Evolutionary conservation across 2,113 vertebrate genomes (phyloP), one percentile per base, ranked within the genome.

Genomic region (Desmodus rotundus): DNA sequence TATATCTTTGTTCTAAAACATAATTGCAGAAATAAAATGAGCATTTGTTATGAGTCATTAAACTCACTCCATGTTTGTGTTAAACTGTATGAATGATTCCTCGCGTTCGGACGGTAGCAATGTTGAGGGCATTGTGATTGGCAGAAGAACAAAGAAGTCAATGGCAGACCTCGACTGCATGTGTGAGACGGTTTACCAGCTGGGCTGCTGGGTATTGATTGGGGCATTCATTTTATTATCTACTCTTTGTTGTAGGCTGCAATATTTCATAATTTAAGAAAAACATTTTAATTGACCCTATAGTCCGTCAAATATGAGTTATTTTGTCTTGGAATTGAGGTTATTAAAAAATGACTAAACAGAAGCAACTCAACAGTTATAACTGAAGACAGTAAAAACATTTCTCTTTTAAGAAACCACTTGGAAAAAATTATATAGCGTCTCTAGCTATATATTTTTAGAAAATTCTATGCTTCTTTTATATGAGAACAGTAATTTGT

Each of bases 1-100:
- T 91, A 13, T 41, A 68, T 54, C 4, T 87, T 96, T 56, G 5
- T 88, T 78, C 20, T 87, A 87, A 89, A 96, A 67, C 0, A 72
- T 9, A 67, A 58, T 47, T 87, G n/a, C 11, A 73, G 24, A 93
- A 94, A n/a, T 87, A 52, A 83, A 93, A 50, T 43, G 11, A 74
- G 26, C 5, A 56, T 82, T 76, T 80, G 4, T 76, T 52, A 15
- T 63, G 33, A 65, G 15, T 80, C 36, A 86, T 61, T 74, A 77
- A 92, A 61, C 1, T 95, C 33, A 41, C 24, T 45, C 36, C 17
- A 28, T 24, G 70, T 94, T 85, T 31, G 17, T 14, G 22, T 84
- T 63, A n/a, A 73, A 68, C 5, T 12, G 26, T 68, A 22, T 54
- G 6, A 80, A 58, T 19, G 10, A 73, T 24, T 88, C 15, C 16